Evolutionary conservation across 2,113 vertebrate genomes (phyloP).

Genomic region (Rissa tridactyla): DNA sequence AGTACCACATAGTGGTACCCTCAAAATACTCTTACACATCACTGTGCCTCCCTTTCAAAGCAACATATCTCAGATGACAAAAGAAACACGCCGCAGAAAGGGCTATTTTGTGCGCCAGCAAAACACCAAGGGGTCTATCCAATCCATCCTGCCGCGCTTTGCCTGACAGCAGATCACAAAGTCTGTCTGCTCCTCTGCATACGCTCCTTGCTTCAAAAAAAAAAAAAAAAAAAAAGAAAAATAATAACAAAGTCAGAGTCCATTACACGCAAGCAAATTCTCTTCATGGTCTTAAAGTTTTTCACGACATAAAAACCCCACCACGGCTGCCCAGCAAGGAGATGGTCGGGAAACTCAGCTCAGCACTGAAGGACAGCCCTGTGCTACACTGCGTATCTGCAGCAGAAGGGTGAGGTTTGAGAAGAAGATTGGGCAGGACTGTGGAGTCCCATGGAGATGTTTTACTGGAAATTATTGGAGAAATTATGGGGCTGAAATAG

Average conservation of each 20-base stretch:
- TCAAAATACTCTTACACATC: not conserved
- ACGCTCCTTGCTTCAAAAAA: not conserved
- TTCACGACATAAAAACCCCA: not conserved
- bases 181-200: not conserved
- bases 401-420: not conserved
- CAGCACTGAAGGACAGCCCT: not conserved
- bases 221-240: not conserved
- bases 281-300: not conserved
- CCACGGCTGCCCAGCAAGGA: not conserved
- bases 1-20: not conserved
- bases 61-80: not conserved
- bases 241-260: not conserved
- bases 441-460: not conserved
- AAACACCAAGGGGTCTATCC: not conserved
- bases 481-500: not conserved
- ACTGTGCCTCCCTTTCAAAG: not conserved
- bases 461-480: not conserved
- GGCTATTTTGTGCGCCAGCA: not conserved
- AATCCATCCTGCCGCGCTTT: not conserved
- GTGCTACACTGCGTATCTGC: fast-evolving
- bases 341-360: not conserved
- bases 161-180: not conserved
- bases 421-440: not conserved
- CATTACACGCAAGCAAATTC: not conserved
- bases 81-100: not conserved